phyloP scores from a whole-genome alignment of 2,113 vertebrate genomes.

The Notothenia rossii region DNA sequence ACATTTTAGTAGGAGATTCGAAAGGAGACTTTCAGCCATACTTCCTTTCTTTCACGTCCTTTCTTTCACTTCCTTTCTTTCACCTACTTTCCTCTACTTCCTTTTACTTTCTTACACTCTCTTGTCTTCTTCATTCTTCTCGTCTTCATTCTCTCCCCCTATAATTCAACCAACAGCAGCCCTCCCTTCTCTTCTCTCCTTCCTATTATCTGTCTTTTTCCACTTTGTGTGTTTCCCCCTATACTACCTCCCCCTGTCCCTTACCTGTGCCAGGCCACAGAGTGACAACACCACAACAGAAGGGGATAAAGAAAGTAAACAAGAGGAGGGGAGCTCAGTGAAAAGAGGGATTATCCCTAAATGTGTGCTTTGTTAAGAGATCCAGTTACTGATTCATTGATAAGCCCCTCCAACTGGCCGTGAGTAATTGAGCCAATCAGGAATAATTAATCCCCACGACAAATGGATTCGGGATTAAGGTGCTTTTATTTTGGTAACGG shows the following conservation, averaged over 20 bases:
- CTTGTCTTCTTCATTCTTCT: neutral
- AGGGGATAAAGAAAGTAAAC: slow-evolving; percentile 71
- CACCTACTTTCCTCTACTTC: no score
- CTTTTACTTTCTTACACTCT: neutral
- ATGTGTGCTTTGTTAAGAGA: slow-evolving; percentile 72
- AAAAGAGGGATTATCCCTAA: slow-evolving; percentile 76
- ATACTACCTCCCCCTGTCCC: neutral
- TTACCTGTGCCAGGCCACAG: slow-evolving; percentile 43
- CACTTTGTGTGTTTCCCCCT: neutral
- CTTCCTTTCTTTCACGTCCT: no score
- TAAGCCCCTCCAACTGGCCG: slow-evolving; percentile 72
- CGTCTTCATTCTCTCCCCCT: neutral
- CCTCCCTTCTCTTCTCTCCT: neutral
- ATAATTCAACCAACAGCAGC: slow-evolving; percentile 22
- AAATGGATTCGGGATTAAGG: slow-evolving; percentile 56
- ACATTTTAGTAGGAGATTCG: neutral
- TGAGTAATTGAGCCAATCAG: slow-evolving; percentile 76
- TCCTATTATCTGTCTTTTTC: neutral
- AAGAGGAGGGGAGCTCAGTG: slow-evolving; percentile 41
- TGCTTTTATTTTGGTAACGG: slow-evolving; percentile 57
- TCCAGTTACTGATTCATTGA: slow-evolving; percentile 73
- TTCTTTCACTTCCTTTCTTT: neutral
- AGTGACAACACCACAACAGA: slow-evolving; percentile 49
- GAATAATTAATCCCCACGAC: slow-evolving; percentile 69
- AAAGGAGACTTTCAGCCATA: neutral